Conservation (phyloP, 2,113 vertebrate genomes). For the Cynopterus brachyotis region DNA sequence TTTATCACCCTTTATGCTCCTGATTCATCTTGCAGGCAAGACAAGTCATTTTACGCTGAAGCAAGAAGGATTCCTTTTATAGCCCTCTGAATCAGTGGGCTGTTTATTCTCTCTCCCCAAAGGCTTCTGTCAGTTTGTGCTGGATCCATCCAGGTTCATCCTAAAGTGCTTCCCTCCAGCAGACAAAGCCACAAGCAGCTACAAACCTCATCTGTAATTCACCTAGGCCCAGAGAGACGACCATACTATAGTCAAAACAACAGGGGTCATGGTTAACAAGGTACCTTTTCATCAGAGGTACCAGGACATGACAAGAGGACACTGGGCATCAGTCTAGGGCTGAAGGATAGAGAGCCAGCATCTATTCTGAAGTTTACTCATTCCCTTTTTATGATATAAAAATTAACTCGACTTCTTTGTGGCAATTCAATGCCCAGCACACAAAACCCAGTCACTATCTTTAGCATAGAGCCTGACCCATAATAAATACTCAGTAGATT, state of each 20-base stretch:
- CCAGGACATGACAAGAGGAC: not conserved
- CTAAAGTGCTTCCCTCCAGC: not conserved
- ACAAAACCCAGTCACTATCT: not conserved
- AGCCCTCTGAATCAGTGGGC: constrained; percentile 33
- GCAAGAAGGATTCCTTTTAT: constrained; percentile 19
- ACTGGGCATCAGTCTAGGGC: not conserved
- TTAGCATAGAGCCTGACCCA: not conserved
- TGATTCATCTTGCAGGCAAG: constrained; percentile 53
- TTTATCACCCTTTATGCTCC: constrained; percentile 60
- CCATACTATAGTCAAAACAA: not conserved
- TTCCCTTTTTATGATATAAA: not conserved
- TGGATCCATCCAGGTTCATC: not conserved
- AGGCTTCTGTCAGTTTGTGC: not conserved
- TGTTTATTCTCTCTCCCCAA: constrained; percentile 26
- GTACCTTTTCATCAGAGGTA: not conserved
- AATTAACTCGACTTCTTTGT: not conserved
- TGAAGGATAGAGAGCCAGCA: not conserved
- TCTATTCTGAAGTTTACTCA: not conserved
- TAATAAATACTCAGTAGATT: not conserved
- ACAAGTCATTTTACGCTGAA: constrained; percentile 29
- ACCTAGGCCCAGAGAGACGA: not conserved
- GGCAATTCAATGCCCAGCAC: not conserved
- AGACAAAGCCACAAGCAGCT: not conserved
- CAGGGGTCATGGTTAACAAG: not conserved
- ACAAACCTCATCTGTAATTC: not conserved